Base-by-base conservation (phyloP, 2,113 vertebrate genomes). In the Penelope pileata region DNA sequence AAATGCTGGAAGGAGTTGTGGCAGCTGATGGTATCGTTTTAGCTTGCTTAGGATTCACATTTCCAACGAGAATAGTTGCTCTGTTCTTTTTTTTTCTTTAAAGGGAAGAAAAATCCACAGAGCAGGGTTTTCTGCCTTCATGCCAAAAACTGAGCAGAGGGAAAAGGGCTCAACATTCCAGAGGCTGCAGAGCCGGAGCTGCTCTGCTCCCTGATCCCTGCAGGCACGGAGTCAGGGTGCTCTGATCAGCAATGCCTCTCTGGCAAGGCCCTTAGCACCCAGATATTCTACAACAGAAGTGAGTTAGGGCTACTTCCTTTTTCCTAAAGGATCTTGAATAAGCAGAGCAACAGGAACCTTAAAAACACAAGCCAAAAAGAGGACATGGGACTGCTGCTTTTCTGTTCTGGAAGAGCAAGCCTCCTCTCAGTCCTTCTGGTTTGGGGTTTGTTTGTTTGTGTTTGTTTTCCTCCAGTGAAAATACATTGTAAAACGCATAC, bases 161-260 rank as follows among this genome's bases (percentile, higher is more conserved):
- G 27, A 74, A 51, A 80, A 75, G 36, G 66, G 29, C 48, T 86
- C 69, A 66, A 9, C 15, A 8, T 73, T 56, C 53, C 36, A 30
- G 23, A 50, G 47, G 75, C 70, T 67, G 59, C 70, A 51, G 47
- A 56, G 76, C 34, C 43, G 15, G 29, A 68, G 42, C 19, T 59
- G 8, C 43, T 62, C 34, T 0, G 0, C 54, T 68, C 36, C 4
- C 59, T 11, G 1, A 58, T 18, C 7, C 0, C 60, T 27, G 2
- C 3, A 8, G 6, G 19, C 14, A 23, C 12, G 21, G 53, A 58
- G 77, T 26, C 51, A 16, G 5, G 38, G 58, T 1, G 1, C 36
- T 67, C 7, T 4, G 32, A 51, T 24, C 27, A 59, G 38, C 21
- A 66, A 40, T 36, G 30, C 60, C 59, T 40, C 78, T 34, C 12